Conservation (phyloP, 2,888 invertebrate species). For the Drosophila greeni region DNA sequence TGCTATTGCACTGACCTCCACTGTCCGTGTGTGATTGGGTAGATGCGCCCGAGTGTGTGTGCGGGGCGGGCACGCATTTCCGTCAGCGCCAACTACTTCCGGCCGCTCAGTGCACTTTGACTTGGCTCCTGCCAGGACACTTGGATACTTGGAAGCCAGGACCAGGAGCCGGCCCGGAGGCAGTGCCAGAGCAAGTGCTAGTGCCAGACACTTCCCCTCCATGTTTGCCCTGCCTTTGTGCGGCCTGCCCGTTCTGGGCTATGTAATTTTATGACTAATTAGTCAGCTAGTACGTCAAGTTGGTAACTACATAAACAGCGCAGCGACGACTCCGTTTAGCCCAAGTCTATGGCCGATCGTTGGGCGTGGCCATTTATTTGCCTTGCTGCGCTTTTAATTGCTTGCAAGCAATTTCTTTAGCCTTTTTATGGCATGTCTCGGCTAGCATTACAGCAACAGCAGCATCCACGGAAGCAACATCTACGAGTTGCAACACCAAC, state of each 20-base stretch:
- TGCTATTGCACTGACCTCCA: background rate
- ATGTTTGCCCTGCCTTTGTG: slow-evolving; percentile 58
- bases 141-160: slow-evolving; percentile 16
- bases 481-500: slow-evolving; percentile 24
- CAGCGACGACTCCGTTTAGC: slow-evolving; percentile 48
- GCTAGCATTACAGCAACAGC: slow-evolving; percentile 26
- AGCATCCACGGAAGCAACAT: slow-evolving; percentile 20
- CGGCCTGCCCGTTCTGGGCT: slow-evolving; percentile 33
- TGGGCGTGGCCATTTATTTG: slow-evolving; percentile 60
- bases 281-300: slow-evolving; percentile 70
- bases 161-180: slow-evolving; percentile 3
- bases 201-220: slow-evolving; percentile 21
- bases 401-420: slow-evolving; percentile 53
- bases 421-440: slow-evolving; percentile 61
- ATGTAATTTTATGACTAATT: slow-evolving; percentile 74
- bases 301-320: slow-evolving; percentile 52
- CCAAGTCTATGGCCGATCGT: slow-evolving; percentile 56
- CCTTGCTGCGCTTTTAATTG: slow-evolving; percentile 72
- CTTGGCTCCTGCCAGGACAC: slow-evolving; percentile 45
- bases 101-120: slow-evolving; percentile 66
- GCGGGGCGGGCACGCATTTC: slow-evolving; percentile 62
- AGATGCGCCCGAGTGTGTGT: background rate
- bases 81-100: slow-evolving; percentile 69
- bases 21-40: slow-evolving; percentile 5
- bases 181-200: background rate